A percentile compares a stretch with the other conserved stretches of the same genome.
Evolutionary conservation across 2,888 invertebrate genomes (phyloP).

Genomic region (Epistrophe grossulariae): DNA sequence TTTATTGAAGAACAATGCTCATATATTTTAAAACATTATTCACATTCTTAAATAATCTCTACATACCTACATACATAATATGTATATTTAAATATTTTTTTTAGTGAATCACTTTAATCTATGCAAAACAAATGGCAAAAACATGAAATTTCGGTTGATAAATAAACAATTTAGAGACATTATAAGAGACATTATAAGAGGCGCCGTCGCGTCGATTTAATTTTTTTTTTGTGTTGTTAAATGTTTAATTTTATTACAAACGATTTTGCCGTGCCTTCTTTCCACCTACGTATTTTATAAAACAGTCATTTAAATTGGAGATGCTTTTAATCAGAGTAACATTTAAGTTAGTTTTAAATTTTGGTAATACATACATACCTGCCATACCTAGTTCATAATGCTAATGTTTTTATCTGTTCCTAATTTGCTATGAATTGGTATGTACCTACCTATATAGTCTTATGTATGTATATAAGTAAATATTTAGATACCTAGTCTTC

Average conservation of each 20-base stretch:
- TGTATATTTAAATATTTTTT: neutral
- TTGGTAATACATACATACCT: neutral
- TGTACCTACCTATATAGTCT: no score
- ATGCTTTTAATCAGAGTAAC: conserved; percentile 34
- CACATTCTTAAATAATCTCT: neutral
- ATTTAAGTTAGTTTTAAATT: neutral
- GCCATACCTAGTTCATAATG: no score
- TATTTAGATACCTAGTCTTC: no score
- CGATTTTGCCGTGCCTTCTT: conserved; percentile 41
- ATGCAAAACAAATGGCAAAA: conserved; percentile 16
- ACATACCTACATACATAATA: no score
- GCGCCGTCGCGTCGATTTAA: conserved; percentile 15
- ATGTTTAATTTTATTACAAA: conserved; percentile 51
- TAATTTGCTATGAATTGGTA: neutral
- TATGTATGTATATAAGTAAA: no score
- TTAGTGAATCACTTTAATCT: neutral
- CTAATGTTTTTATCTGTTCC: neutral
- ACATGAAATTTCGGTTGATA: conserved; percentile 29
- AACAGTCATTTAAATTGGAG: conserved; percentile 32
- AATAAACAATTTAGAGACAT: conserved; percentile 59
- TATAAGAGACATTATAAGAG: neutral
- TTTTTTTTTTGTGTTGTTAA: conserved; percentile 2
- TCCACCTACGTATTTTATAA: conserved; percentile 64
- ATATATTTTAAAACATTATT: neutral
- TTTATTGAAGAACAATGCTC: neutral